Evolutionary conservation across 2,113 vertebrate species (phyloP).

Genomic region (Mohoua ochrocephala): DNA sequence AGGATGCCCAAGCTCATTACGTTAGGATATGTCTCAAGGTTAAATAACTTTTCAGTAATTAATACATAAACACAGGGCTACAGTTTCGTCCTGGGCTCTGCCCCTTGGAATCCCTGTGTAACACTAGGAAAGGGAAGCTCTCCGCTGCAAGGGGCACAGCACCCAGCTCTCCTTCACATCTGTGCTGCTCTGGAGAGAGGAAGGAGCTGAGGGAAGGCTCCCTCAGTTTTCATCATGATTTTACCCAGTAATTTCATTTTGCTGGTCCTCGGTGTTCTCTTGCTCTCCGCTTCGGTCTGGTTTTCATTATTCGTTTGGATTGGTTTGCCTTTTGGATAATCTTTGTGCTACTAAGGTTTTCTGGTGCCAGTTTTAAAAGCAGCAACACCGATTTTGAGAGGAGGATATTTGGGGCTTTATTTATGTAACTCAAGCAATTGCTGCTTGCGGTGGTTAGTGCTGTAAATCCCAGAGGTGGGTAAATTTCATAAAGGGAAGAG

Average conservation of each 20-base stretch:
- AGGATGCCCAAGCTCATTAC: not conserved
- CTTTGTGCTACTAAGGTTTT: not conserved
- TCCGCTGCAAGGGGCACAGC: not conserved
- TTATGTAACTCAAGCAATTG: not conserved
- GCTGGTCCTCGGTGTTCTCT: not conserved
- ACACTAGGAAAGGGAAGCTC: not conserved
- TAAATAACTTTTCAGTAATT: slow-evolving; percentile 22
- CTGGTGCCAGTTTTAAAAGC: not conserved
- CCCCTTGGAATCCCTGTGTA: not conserved
- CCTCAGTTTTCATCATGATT: not conserved
- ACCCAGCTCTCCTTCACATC: not conserved
- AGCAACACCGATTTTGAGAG: not conserved
- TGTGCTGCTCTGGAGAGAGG: not conserved
- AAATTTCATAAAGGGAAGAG: not conserved
- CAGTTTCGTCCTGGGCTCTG: not conserved
- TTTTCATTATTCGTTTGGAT: not conserved
- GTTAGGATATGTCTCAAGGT: not conserved
- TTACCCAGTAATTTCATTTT: not conserved
- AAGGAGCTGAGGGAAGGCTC: not conserved
- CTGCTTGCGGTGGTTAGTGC: not conserved
- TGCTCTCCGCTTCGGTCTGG: not conserved
- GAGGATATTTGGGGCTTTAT: not conserved
- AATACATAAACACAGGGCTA: not conserved
- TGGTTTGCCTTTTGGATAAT: not conserved
- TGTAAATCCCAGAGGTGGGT: not conserved